These are phyloP conservation scores for Diabrotica virgifera DNA, from an alignment of 1,140 invertebrate genomes.

Conservation along the genomic window DNA sequence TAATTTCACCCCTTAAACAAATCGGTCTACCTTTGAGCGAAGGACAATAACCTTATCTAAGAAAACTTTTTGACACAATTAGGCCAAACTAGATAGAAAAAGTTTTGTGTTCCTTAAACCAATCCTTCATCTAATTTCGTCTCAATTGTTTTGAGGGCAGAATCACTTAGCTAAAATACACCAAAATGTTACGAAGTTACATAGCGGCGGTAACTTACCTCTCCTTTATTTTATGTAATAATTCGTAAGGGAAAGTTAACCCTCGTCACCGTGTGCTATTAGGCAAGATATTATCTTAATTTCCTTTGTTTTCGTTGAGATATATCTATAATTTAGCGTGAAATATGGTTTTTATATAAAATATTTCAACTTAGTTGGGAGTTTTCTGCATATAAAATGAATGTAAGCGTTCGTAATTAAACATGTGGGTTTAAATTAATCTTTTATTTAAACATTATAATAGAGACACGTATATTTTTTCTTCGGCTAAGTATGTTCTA, in stretches of 20 bases:
- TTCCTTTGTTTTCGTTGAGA: not conserved
- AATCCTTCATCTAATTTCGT: not conserved
- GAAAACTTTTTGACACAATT: not conserved
- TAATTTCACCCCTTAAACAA: too few species aligned
- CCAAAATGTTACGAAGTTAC: not conserved
- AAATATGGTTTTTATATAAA: not conserved
- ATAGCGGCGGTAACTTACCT: not conserved
- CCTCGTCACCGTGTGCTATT: not conserved
- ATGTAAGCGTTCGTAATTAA: too few species aligned
- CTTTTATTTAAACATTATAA: too few species aligned
- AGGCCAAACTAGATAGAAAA: not conserved
- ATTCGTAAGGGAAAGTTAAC: conserved; percentile 2
- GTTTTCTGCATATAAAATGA: too few species aligned
- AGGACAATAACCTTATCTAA: too few species aligned
- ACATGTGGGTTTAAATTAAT: too few species aligned
- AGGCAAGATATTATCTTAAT: not conserved
- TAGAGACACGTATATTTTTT: too few species aligned
- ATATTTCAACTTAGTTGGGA: too few species aligned
- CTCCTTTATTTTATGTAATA: conserved; percentile 3
- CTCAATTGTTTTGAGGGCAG: not conserved
- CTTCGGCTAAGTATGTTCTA: too few species aligned
- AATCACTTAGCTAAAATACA: conserved; percentile 1
- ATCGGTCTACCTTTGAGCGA: too few species aligned
- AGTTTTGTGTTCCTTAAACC: not conserved
- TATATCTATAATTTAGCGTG: conserved; percentile 3